Percentiles rank a stretch among this genome's conserved stretches.
Conservation (phyloP, 2,888 invertebrate species). For the Synergus laeviventris region DNA sequence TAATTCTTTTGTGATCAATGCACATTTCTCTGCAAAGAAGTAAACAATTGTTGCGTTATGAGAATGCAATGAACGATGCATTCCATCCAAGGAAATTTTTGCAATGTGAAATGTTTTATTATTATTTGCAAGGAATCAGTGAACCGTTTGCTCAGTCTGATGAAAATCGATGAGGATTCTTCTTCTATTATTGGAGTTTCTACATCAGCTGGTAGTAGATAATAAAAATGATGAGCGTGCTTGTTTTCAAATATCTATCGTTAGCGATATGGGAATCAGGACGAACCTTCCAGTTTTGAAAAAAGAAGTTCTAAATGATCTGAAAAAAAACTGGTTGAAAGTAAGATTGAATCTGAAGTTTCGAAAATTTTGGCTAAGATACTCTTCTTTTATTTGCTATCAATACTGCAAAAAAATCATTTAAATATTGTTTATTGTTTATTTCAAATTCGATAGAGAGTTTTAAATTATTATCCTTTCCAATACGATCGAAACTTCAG, state of each 20-base stretch:
- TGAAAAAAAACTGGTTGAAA: neutral
- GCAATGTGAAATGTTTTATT: conserved; percentile 57
- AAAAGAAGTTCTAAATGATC: too few relatives aligned
- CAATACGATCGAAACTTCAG: conserved; percentile 5
- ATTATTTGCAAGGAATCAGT: conserved; percentile 33
- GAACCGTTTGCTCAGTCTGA: conserved; percentile 33
- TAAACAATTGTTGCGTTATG: neutral
- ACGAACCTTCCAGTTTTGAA: neutral
- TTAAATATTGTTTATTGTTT: neutral
- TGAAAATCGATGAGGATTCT: conserved; percentile 37
- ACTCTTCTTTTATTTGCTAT: neutral
- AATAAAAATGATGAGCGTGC: neutral
- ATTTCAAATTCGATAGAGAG: neutral
- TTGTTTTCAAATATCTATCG: neutral
- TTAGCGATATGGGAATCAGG: neutral
- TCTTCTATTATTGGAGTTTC: neutral
- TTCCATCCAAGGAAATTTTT: conserved; percentile 38
- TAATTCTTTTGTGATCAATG: neutral
- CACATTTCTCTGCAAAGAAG: too few relatives aligned
- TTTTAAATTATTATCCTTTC: neutral
- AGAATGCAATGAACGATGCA: conserved; percentile 39
- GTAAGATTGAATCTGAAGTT: neutral
- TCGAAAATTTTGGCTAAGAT: neutral
- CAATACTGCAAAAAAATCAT: neutral
- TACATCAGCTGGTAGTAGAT: neutral